Evolutionary conservation across 35 echinoderm and acorn worm species (phyloP).

Genomic region (Ophiothrix spiculata): DNA sequence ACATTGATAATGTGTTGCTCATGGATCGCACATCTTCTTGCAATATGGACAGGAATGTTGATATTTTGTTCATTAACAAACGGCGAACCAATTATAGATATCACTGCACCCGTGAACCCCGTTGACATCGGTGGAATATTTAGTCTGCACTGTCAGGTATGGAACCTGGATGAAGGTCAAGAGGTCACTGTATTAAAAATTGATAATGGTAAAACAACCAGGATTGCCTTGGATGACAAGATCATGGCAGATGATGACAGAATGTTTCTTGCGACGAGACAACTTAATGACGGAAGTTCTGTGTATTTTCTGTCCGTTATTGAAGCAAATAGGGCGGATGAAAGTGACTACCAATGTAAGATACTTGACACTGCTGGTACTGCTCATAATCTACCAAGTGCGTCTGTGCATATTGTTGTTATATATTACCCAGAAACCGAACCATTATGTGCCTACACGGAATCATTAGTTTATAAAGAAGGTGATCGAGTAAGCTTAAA

Average conservation of each 20-base stretch:
- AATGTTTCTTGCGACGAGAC: neutral
- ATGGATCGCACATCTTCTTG: neutral
- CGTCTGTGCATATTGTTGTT: neutral
- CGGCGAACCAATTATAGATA: neutral
- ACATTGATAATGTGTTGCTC: too few species aligned
- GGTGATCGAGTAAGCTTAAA: neutral
- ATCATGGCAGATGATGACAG: neutral
- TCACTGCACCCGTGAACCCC: neutral
- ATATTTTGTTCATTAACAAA: neutral
- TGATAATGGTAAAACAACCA: neutral
- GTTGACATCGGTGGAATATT: neutral
- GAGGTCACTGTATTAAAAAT: neutral
- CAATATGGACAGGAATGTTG: neutral
- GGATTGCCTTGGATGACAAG: neutral
- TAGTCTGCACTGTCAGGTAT: neutral
- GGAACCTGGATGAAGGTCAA: neutral
- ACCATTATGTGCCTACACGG: neutral
- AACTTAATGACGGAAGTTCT: neutral
- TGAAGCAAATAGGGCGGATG: neutral
- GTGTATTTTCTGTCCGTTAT: conserved; percentile 6
- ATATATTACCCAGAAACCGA: neutral
- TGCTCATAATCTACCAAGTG: neutral
- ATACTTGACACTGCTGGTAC: neutral
- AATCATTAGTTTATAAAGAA: neutral
- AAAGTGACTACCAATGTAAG: neutral